These are phyloP conservation scores for Osedax fenrisi DNA, from an alignment of 2,888 invertebrate genomes.

Conservation along the genomic window DNA sequence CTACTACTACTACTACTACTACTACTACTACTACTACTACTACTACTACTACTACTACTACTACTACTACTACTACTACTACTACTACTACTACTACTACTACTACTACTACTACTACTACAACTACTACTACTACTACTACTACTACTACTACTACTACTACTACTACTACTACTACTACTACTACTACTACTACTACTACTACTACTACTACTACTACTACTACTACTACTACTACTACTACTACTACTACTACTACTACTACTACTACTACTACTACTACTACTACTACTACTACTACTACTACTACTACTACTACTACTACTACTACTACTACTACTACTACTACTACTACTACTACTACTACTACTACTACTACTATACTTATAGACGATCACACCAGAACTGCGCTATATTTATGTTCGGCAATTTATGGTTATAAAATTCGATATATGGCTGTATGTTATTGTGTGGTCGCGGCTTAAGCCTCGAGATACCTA, in stretches of 20 bases:
- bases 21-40: background rate
- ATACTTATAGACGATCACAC: too few species aligned
- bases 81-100: background rate
- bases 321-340: slow-evolving; percentile 7
- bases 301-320: slow-evolving; percentile 5
- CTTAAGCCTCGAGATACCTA: too few species aligned
- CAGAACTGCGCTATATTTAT: too few species aligned
- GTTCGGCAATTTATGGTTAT: too few species aligned
- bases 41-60: background rate
- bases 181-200: background rate
- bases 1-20: background rate
- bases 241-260: slow-evolving; percentile 5
- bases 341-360: slow-evolving; percentile 10
- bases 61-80: background rate
- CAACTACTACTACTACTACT: background rate
- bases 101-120: background rate
- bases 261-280: background rate
- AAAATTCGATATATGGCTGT: too few species aligned
- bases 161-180: background rate
- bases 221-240: slow-evolving; percentile 3
- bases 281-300: slow-evolving; percentile 3
- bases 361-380: too few species aligned
- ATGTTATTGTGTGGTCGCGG: too few species aligned
- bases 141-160: background rate
- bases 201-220: background rate